Evolutionary conservation across 1,140 invertebrate genomes (phyloP), one percentile per base, ranked within the genome.

Genomic region (Drosophila lacertosa): DNA sequence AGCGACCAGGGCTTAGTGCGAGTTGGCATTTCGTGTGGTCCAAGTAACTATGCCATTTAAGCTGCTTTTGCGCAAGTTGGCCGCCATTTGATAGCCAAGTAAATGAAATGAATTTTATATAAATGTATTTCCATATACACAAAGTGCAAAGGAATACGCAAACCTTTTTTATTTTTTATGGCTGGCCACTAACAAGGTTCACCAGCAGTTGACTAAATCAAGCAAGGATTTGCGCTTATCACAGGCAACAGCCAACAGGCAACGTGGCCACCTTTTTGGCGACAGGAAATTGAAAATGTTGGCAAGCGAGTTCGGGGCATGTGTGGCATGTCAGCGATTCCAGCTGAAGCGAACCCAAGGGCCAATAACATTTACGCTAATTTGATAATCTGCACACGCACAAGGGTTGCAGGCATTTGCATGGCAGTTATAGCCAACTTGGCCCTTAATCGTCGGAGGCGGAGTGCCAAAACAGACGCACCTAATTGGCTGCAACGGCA

Each of bases 401-500:
- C 81, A 84, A 74, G 77, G 81, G 58, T 74, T 63, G 60, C 11
- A 16, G 9, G 70, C 80, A 89, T 89, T 89, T 89, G 77, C 86
- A 89, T n/a, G n/a, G n/a, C n/a, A n/a, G n/a, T n/a, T n/a, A n/a
- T 89, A 67, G 76, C 59, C 65, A 68, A 65, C n/a, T n/a, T n/a
- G n/a, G 60, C 53, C 35, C 15, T 50, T 45, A 33, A 13, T 35
- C 32, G 37, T 39, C 37, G 45, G 29, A 16, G 22, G 16, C 37
- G 40, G 3, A 16, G 53, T 32, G 48, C 62, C 50, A 67, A 44
- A 66, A 75, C 39, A 72, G 68, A 73, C 67, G 81, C 84, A 86
- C 89, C 89, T 90, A 90, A 90, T 90, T 90, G 89, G 89, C 89
- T 90, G 81, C 75, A 89, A 90, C 78, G 82, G 89, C 62, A 72